Evolutionary conservation across 2,888 invertebrate species (phyloP).

Genomic region (Cylloceria caligata): DNA sequence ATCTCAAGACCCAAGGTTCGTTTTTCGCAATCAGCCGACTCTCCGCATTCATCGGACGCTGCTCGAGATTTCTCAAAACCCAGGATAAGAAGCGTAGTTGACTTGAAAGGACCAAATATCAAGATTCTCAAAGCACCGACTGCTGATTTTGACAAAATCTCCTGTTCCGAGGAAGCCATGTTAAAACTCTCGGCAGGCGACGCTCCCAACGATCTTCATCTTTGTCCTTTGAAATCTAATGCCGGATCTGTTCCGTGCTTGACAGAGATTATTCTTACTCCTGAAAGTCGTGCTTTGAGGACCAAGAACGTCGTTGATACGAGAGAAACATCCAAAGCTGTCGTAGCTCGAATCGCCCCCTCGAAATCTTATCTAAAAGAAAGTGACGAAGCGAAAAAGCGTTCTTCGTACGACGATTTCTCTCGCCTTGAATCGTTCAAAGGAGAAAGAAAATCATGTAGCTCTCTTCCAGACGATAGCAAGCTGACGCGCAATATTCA

Average conservation of each 20-base stretch:
- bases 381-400: background rate
- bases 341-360: background rate
- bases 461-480: background rate
- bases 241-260: slow-evolving; percentile 8
- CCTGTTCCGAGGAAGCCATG: slow-evolving; percentile 5
- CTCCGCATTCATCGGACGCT: background rate
- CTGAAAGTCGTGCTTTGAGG: background rate
- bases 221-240: slow-evolving; percentile 16
- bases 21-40: slow-evolving; percentile 57
- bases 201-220: slow-evolving; percentile 34
- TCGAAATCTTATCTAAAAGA: background rate
- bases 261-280: slow-evolving; percentile 12
- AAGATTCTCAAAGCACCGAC: slow-evolving; percentile 50
- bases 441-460: background rate
- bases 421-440: background rate
- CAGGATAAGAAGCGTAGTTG: slow-evolving; percentile 47
- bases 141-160: slow-evolving; percentile 10
- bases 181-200: slow-evolving; percentile 30
- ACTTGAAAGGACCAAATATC: slow-evolving; percentile 3
- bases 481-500: no score
- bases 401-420: background rate
- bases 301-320: background rate
- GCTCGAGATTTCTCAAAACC: slow-evolving; percentile 39
- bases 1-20: slow-evolving; percentile 55
- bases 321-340: background rate